phyloP scores from a whole-genome alignment of 2,113 vertebrate genomes.

The Barnardius zonarius region DNA sequence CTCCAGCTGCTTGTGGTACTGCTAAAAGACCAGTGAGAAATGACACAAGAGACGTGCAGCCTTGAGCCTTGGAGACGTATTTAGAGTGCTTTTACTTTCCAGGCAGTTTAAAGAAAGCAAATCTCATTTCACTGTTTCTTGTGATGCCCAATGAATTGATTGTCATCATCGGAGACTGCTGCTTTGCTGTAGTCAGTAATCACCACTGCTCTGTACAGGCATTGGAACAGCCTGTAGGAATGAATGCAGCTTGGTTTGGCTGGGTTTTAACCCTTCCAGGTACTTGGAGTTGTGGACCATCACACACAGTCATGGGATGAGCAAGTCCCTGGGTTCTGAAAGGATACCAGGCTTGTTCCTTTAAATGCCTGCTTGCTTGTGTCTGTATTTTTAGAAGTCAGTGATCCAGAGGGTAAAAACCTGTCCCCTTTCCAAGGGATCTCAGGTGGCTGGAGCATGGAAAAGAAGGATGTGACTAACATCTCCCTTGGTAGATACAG shows the following conservation, averaged over 20 bases:
- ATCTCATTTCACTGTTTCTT: not conserved
- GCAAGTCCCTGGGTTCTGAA: not conserved
- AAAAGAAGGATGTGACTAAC: slow-evolving; percentile 8
- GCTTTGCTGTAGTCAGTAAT: not conserved
- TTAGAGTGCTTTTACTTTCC: not conserved
- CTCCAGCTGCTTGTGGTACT: not conserved
- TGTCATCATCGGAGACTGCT: not conserved
- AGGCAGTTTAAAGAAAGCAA: not conserved
- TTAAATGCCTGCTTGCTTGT: not conserved
- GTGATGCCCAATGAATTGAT: slow-evolving; percentile 6
- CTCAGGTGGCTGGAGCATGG: not conserved
- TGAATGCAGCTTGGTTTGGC: not conserved
- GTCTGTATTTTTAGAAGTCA: not conserved
- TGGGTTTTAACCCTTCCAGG: not conserved
- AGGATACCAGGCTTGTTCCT: not conserved
- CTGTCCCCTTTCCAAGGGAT: not conserved
- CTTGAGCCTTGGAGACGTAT: not conserved
- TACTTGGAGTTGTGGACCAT: not conserved
- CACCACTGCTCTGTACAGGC: not conserved
- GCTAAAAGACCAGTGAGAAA: not conserved
- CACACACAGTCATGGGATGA: accelerated
- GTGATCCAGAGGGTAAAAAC: not conserved
- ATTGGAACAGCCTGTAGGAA: not conserved
- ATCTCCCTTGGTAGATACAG: not conserved
- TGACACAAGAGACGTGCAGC: not conserved